Conservation (phyloP, 2,888 invertebrate genomes). For the Drosophila testacea region DNA sequence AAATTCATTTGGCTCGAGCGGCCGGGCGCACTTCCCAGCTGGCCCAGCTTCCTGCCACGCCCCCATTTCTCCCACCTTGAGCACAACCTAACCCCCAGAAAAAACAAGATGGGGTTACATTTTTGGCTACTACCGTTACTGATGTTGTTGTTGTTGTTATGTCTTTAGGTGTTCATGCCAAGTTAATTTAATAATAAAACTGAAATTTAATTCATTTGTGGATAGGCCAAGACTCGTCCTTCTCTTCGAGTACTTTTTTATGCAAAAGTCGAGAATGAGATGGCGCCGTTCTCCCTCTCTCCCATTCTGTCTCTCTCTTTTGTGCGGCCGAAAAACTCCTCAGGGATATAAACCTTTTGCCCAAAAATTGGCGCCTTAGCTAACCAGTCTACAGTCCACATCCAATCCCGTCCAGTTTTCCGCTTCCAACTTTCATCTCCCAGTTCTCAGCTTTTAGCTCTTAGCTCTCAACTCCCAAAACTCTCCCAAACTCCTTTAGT, state of each 20-base stretch:
- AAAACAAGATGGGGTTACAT: constrained; percentile 40
- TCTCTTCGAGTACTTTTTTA: constrained; percentile 26
- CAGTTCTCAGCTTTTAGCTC: neutral
- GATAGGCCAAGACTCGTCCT: constrained; percentile 69
- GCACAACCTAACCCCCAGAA: neutral
- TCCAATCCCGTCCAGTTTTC: neutral
- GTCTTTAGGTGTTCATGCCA: constrained; percentile 84
- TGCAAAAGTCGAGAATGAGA: neutral
- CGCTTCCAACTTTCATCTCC: neutral
- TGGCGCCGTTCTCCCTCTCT: constrained; percentile 1
- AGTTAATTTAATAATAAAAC: constrained; percentile 84
- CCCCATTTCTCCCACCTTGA: neutral
- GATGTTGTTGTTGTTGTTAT: constrained; percentile 63
- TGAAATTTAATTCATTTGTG: constrained; percentile 84
- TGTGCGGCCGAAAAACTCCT: constrained; percentile 59
- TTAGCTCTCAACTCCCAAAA: neutral
- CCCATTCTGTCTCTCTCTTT: constrained; percentile 17
- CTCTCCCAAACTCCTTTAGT: neutral
- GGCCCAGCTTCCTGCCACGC: constrained; percentile 30
- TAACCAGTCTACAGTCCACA: constrained; percentile 2
- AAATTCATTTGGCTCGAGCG: constrained; percentile 60
- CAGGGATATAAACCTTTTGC: constrained; percentile 65
- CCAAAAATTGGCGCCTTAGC: constrained; percentile 56
- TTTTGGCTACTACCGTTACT: constrained; percentile 49
- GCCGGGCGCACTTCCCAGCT: constrained; percentile 58